Evolutionary conservation across 2,113 vertebrate species (phyloP).

Genomic region (Takifugu flavidus): DNA sequence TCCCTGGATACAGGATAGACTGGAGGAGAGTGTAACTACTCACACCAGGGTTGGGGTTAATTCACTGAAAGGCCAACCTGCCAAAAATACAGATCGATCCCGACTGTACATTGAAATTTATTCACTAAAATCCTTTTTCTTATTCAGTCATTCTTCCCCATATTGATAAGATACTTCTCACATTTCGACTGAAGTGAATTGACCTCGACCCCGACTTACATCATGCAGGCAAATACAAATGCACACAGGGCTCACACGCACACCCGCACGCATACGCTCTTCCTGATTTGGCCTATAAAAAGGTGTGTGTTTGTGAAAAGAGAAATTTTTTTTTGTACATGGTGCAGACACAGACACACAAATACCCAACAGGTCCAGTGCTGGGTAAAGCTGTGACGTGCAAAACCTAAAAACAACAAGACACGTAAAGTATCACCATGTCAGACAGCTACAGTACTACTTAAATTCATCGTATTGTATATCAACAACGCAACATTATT

Average conservation of each 20-base stretch:
- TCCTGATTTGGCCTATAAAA: constrained; percentile 77
- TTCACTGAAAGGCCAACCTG: constrained; percentile 46
- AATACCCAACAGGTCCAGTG: constrained; percentile 63
- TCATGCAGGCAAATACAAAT: constrained; percentile 65
- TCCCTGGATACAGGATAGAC: constrained; percentile 69
- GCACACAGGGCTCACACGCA: constrained; percentile 24
- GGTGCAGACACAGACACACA: constrained; percentile 31
- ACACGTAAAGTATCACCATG: constrained; percentile 58
- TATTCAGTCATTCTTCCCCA: constrained; percentile 42
- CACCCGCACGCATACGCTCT: constrained; percentile 46
- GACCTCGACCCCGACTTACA: constrained; percentile 68
- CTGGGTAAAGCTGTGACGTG: constrained; percentile 49
- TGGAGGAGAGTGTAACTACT: constrained; percentile 76
- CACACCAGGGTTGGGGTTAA: constrained; percentile 58
- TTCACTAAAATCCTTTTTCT: constrained; percentile 20
- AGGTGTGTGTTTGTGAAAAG: constrained; percentile 62
- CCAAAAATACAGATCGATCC: constrained; percentile 22
- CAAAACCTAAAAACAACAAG: constrained; percentile 57
- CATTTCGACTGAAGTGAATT: constrained; percentile 56
- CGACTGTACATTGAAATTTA: constrained; percentile 33
- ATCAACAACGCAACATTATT: constrained; percentile 61
- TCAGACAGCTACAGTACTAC: constrained; percentile 70
- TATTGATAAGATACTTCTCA: constrained; percentile 22
- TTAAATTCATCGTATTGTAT: constrained; percentile 59
- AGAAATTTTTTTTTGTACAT: constrained; percentile 37